These are phyloP conservation scores for Hypotaenidia okinawae DNA, from an alignment of 2,797 vertebrate species.

Conservation along the genomic window DNA sequence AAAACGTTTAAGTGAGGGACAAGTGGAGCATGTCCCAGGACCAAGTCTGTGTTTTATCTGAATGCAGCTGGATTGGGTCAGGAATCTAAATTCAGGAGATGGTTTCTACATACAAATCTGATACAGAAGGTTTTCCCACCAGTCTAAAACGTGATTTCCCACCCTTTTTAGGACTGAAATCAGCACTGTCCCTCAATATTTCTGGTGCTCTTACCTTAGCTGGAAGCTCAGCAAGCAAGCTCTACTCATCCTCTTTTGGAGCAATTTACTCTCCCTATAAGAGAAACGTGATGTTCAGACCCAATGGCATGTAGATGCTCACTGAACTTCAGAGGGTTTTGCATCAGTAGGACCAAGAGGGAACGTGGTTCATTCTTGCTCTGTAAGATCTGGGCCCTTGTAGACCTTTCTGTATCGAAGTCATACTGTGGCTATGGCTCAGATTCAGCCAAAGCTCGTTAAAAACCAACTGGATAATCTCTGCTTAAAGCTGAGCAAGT, in stretches of 20 bases:
- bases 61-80: neutral
- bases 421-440: neutral
- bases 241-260: neutral
- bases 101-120: neutral
- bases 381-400: neutral
- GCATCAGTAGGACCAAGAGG: neutral
- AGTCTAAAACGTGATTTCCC: neutral
- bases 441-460: neutral
- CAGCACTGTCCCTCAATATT: neutral
- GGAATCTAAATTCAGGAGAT: neutral
- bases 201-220: neutral
- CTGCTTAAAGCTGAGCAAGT: neutral
- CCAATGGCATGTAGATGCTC: rapidly evolving
- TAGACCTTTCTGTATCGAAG: neutral
- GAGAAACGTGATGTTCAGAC: neutral
- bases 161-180: neutral
- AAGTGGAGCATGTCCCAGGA: neutral
- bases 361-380: neutral
- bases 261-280: neutral
- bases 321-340: neutral
- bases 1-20: neutral
- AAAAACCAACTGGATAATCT: neutral
- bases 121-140: neutral
- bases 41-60: neutral
- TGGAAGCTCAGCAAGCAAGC: neutral